These are phyloP conservation scores for Oncorhynchus tshawytscha DNA, from an alignment of 2,113 vertebrate genomes.

Conservation along the genomic window DNA sequence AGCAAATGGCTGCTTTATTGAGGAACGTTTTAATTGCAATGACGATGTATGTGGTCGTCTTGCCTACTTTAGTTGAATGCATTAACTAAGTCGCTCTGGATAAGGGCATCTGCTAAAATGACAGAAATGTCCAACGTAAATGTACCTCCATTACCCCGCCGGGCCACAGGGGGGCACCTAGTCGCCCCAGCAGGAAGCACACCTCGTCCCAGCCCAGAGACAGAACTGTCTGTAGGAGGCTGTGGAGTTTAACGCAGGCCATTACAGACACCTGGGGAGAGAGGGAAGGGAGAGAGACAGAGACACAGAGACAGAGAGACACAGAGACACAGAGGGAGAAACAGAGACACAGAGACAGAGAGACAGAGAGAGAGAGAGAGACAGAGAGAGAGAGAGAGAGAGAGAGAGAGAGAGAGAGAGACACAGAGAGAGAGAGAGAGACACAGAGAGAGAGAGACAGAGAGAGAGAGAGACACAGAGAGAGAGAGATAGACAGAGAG, in stretches of 20 bases:
- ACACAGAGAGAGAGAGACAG: neutral
- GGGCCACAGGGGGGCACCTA: slow-evolving; percentile 80
- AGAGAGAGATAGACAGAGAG: too few relatives aligned
- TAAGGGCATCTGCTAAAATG: too few relatives aligned
- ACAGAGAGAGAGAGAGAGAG: neutral
- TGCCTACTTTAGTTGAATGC: too few relatives aligned
- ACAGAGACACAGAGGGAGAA: neutral
- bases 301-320: neutral
- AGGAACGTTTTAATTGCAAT: too few relatives aligned
- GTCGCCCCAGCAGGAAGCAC: slow-evolving; percentile 88
- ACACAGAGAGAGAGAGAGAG: too few relatives aligned
- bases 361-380: neutral
- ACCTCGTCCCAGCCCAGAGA: slow-evolving; percentile 84
- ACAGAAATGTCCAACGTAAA: too few relatives aligned
- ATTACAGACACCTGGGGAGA: slow-evolving; percentile 81
- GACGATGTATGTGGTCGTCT: too few relatives aligned
- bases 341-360: too few relatives aligned
- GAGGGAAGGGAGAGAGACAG: neutral
- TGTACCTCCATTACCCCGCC: slow-evolving; percentile 35
- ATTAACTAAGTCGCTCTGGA: too few relatives aligned
- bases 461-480: too few relatives aligned
- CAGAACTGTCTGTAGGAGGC: slow-evolving; percentile 85
- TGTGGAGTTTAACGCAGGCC: slow-evolving; percentile 92
- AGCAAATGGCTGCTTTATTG: too few relatives aligned
- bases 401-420: neutral